Evolutionary conservation across 1,140 invertebrate genomes (phyloP), one percentile per base, ranked within the genome.

Genomic region (Eciton burchellii): DNA sequence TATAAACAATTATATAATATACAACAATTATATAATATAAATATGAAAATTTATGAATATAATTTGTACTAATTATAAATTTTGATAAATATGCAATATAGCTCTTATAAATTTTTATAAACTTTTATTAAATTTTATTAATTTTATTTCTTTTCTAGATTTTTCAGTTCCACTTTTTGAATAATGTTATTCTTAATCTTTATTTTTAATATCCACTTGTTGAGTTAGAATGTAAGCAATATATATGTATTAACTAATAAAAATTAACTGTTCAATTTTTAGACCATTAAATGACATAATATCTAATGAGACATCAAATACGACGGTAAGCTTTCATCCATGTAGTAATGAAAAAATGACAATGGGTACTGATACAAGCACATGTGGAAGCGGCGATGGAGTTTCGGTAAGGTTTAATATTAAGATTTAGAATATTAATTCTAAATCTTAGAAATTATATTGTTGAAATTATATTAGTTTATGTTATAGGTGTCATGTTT

Each of bases 281-380:
- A 91, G 90, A 0, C 54, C 70, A n/a, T 26, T 89, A 0, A n/a
- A 0, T 9, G 54, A 21, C 21, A 6, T 0, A 0, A 0, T 4
- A 9, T 0, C 2, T 0, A 62, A 77, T 21, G n/a, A n/a, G 35
- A 35, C 35, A 35, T 26, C 6, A 6, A n/a, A n/a, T n/a, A n/a
- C n/a, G n/a, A 66, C 43, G 1, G 57, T 63, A 16, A 66, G 57
- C 0, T 91, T 89, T 68, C 84, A 90, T 62, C 90, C 89, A 43
- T 89, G 89, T 12, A 74, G 54, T 63, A 76, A 87, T 81, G 24
- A 66, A 14, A 19, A 74, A 57, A 84, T 87, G 24, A 71, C 35
- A 1, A 14, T 0, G 21, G 3, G 65, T 19, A 0, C 3, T 0
- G 9, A 43, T 2, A 56, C 19, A n/a, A 21, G 16, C n/a, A 21